A percentile compares a stretch with the other conserved stretches of the same genome.
Conservation (phyloP, 2,113 vertebrate genomes). For the Neofelis nebulosa region DNA sequence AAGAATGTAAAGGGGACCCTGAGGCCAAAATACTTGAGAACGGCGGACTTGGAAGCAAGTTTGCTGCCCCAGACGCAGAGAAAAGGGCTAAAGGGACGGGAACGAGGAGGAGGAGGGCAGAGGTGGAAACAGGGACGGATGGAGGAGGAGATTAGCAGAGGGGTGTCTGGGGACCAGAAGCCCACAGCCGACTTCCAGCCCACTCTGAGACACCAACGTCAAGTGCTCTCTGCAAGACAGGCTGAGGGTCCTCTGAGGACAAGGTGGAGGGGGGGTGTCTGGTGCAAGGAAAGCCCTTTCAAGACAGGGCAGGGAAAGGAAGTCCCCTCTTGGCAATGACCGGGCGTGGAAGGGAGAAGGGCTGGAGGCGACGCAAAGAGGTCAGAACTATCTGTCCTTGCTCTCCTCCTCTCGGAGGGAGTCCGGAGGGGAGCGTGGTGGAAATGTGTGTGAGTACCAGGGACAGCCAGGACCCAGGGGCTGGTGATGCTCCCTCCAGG, state of each 20-base stretch:
- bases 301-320: not conserved
- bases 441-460: rapidly evolving
- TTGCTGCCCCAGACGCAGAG: not conserved
- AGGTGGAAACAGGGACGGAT: not conserved
- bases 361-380: no score
- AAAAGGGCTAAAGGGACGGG: rapidly evolving
- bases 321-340: rapidly evolving
- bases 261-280: rapidly evolving
- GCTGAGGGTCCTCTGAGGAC: not conserved
- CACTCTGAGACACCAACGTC: rapidly evolving
- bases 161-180: not conserved
- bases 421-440: rapidly evolving
- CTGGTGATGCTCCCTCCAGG: rapidly evolving
- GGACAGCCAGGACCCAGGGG: not conserved
- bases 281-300: not conserved
- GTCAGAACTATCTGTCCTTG: not conserved
- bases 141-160: no score
- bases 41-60: not conserved
- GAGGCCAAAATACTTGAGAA: not conserved
- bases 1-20: not conserved
- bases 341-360: rapidly evolving
- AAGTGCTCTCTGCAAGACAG: not conserved
- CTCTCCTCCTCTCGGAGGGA: not conserved
- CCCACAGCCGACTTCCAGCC: not conserved
- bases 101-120: rapidly evolving